Percentiles rank a stretch among this genome's conserved stretches.
Conservation (phyloP, 2,797 vertebrate genomes). For the Intellagama lesueurii region DNA sequence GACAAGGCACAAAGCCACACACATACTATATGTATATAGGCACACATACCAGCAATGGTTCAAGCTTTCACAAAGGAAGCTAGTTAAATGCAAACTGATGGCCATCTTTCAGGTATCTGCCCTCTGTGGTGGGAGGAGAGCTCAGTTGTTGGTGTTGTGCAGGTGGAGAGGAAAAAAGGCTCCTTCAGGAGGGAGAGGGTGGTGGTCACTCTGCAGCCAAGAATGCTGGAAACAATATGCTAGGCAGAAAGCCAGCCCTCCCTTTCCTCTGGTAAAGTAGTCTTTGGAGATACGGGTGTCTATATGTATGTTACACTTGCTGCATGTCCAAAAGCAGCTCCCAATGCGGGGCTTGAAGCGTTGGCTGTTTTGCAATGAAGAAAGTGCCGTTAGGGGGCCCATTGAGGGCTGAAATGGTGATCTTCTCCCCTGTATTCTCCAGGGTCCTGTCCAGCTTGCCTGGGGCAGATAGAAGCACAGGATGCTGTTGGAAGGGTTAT, state of each 20-base stretch:
- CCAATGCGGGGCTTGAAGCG: background rate
- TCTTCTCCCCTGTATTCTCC: background rate
- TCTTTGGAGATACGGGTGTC: background rate
- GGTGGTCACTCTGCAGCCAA: background rate
- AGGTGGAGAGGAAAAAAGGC: background rate
- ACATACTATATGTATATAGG: too few relatives aligned
- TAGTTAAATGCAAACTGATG: background rate
- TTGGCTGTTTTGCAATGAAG: background rate
- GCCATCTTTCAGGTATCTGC: background rate
- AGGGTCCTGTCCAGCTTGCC: background rate
- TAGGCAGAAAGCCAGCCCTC: background rate
- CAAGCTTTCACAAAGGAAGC: background rate
- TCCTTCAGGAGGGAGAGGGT: background rate
- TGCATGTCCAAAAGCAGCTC: background rate
- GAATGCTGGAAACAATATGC: conserved; percentile 8
- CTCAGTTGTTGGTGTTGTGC: background rate
- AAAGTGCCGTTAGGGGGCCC: background rate
- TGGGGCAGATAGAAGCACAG: background rate
- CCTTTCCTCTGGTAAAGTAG: rapidly evolving
- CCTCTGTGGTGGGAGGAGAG: too few relatives aligned
- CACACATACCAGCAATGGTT: background rate
- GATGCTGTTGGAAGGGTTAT: background rate
- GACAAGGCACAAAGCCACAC: background rate
- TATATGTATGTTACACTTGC: background rate
- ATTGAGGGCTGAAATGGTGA: background rate